Conservation (phyloP, 2,797 vertebrate species). For the Gallinago stenura region DNA sequence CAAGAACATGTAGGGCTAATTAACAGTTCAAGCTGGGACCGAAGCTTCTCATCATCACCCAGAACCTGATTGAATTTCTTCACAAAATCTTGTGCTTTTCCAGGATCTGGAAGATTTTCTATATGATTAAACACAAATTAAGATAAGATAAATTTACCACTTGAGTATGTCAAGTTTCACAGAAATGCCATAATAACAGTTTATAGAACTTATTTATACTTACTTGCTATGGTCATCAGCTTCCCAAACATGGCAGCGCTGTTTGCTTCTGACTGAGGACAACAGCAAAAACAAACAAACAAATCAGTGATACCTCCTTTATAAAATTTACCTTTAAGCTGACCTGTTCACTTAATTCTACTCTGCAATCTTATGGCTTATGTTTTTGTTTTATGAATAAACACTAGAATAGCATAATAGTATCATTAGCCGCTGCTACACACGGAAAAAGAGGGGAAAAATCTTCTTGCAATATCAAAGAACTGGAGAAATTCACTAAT, state of each 20-base stretch:
- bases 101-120: constrained; percentile 98
- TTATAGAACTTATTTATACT: constrained; percentile 74
- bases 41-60: constrained; percentile 95
- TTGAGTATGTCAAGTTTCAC: background rate
- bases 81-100: constrained; percentile 99
- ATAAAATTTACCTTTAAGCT: background rate
- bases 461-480: background rate
- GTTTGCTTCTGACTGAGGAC: constrained; percentile 92
- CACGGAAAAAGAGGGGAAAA: background rate
- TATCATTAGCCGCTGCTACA: background rate
- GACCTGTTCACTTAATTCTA: background rate
- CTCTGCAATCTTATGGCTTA: background rate
- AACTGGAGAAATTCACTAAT: background rate
- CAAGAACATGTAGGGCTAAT: constrained; percentile 98
- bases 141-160: background rate
- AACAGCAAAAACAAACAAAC: constrained; percentile 38
- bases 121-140: constrained; percentile 58
- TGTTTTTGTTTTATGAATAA: background rate
- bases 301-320: background rate
- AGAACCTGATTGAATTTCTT: constrained; percentile 99
- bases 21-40: constrained; percentile 91
- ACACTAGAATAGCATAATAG: background rate
- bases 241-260: constrained; percentile 95
- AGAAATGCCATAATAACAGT: background rate
- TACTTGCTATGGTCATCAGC: constrained; percentile 97